Base-by-base conservation (phyloP, 2,113 vertebrate genomes). In the Hypomesus transpacificus region DNA sequence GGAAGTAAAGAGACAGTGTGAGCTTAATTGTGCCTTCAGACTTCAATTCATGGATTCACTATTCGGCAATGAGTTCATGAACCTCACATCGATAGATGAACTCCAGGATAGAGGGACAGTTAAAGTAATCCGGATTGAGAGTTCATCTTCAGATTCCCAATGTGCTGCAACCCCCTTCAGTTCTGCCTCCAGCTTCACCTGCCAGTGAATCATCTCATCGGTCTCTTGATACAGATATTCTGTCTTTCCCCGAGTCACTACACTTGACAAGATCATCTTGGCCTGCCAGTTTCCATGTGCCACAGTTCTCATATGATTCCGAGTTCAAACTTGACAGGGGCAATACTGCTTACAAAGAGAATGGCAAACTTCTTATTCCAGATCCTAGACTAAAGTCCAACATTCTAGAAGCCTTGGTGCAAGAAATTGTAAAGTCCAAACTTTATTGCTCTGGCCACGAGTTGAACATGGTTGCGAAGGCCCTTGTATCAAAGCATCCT, bases 41-140 rank as follows among this genome's bases (percentile, higher is more conserved):
- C 70, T 71, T 52, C 70, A 71, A 31, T 71, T 71, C 22, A 71
- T 71, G 70, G 70, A 71, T 64, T 1, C 58, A 72, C 21, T 72
- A 34, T 72, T 72, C 14, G 70, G 59, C 52, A 72, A 72, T 72
- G 70, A 72, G 22, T 61, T 71, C 6, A 71, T 71, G 69, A 63
- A 71, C 21, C 34, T 71, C 39, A 71, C 39, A 52, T 72, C 70
- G 54, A 28, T 72, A 46, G 26, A 72, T 72, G 70, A 53, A 63
- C 20, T 64, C 18, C 58, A 63, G 60, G 50, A 26, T 72, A 63
- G 60, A 54, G 50, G 60, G n/a, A 72, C 60, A 20, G 51, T 28
- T 59, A 64, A 31, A 64, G 70, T 71, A 62, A 52, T 54, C 17
- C 21, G 16, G 70, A 71, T 14, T 28, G 70, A 71, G 34, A 26